phyloP scores from a whole-genome alignment of 2,888 invertebrate genomes.

The Mesoligia furuncula region DNA sequence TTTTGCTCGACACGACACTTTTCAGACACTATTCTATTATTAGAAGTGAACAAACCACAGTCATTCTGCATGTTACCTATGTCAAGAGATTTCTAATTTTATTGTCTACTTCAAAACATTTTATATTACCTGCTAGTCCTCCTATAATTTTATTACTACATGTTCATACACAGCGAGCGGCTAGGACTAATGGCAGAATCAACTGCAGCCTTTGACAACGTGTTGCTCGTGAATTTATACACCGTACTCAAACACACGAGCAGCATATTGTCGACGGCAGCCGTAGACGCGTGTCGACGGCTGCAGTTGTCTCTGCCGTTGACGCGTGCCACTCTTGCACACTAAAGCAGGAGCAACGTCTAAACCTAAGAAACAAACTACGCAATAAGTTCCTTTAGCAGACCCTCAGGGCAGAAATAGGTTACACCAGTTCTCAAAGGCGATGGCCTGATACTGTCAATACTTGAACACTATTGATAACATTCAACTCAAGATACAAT shows the following conservation, averaged over 20 bases:
- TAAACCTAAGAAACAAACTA: neutral
- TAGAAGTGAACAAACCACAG: neutral
- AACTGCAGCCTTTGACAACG: no score
- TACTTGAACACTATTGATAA: conserved; percentile 52
- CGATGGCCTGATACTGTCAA: conserved; percentile 51
- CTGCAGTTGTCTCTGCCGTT: neutral
- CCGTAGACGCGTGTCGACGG: no score
- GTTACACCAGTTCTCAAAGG: conserved; percentile 34
- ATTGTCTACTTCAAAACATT: neutral
- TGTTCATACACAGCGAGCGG: no score
- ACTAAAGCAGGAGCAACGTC: neutral
- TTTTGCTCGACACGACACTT: no score
- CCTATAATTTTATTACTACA: neutral
- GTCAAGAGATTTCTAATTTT: neutral
- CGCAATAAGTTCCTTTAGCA: neutral
- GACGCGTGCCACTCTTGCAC: neutral
- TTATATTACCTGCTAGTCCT: neutral
- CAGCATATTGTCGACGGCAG: no score
- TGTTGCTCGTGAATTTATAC: no score
- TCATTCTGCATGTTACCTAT: neutral
- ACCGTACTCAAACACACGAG: no score
- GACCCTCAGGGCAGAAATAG: conserved; percentile 37
- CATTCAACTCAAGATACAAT: conserved; percentile 46
- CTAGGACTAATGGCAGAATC: no score
- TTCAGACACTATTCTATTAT: neutral